Evolutionary conservation across 2,888 invertebrate genomes (phyloP).

Genomic region (Eupithecia subumbrata): DNA sequence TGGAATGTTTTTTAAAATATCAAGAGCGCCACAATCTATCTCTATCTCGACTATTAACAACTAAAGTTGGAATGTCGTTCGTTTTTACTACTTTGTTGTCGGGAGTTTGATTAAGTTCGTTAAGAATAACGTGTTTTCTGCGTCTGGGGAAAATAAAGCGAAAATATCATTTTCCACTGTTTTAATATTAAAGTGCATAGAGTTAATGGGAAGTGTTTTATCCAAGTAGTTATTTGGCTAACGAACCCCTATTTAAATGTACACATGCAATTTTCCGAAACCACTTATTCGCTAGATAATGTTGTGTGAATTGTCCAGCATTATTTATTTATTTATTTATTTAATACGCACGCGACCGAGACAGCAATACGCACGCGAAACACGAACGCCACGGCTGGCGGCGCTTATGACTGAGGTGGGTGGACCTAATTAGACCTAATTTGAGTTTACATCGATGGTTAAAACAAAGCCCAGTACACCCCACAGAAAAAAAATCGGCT

Average conservation of each 20-base stretch:
- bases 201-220: constrained; percentile 6
- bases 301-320: too few species aligned
- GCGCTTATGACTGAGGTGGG: too few species aligned
- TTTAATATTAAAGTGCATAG: neutral
- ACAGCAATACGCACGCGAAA: too few species aligned
- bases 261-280: neutral
- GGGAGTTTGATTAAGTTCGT: constrained; percentile 36
- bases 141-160: constrained; percentile 21
- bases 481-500: too few species aligned
- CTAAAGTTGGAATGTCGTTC: constrained; percentile 40
- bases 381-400: too few species aligned
- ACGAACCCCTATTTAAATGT: neutral
- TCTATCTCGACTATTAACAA: constrained; percentile 22
- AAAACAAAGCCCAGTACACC: too few species aligned
- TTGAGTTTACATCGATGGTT: too few species aligned
- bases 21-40: neutral
- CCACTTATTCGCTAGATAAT: too few species aligned
- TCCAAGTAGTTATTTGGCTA: neutral
- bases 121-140: constrained; percentile 31
- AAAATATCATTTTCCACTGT: constrained; percentile 4
- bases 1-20: neutral
- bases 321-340: too few species aligned
- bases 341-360: too few species aligned
- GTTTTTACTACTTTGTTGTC: constrained; percentile 40
- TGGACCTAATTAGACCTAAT: too few species aligned